phyloP scores from a whole-genome alignment of 1,140 invertebrate genomes.

The Hylyphantes graminicola region DNA sequence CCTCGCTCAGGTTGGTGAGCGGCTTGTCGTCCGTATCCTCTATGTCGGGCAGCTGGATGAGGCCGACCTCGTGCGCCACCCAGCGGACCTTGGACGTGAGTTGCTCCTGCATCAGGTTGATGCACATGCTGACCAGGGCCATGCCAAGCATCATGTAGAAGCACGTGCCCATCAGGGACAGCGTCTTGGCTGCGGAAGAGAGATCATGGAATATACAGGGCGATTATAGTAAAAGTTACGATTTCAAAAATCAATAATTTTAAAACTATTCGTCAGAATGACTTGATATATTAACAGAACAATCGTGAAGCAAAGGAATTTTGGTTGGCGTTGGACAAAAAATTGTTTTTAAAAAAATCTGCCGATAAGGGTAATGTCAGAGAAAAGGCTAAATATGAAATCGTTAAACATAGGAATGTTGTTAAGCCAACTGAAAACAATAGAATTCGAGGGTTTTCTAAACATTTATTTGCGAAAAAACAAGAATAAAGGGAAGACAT shows the following conservation, averaged over 20 bases:
- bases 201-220: neutral
- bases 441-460: no score
- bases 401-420: no score
- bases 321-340: no score
- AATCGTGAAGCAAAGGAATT: neutral
- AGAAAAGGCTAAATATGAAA: no score
- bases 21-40: conserved; percentile 60
- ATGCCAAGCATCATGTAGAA: conserved; percentile 93
- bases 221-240: no score
- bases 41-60: conserved; percentile 64
- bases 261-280: no score
- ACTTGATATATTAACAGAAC: neutral
- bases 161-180: conserved; percentile 92
- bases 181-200: conserved; percentile 62
- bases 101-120: conserved; percentile 91
- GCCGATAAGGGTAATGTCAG: no score
- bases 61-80: conserved; percentile 69
- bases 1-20: conserved; percentile 10
- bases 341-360: no score
- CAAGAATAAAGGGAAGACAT: no score
- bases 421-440: no score
- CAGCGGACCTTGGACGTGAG: conserved; percentile 72
- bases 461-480: no score
- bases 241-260: no score
- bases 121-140: conserved; percentile 95